Base-by-base conservation (phyloP, 2,113 vertebrate species). In the Orientallactaga bullata region DNA sequence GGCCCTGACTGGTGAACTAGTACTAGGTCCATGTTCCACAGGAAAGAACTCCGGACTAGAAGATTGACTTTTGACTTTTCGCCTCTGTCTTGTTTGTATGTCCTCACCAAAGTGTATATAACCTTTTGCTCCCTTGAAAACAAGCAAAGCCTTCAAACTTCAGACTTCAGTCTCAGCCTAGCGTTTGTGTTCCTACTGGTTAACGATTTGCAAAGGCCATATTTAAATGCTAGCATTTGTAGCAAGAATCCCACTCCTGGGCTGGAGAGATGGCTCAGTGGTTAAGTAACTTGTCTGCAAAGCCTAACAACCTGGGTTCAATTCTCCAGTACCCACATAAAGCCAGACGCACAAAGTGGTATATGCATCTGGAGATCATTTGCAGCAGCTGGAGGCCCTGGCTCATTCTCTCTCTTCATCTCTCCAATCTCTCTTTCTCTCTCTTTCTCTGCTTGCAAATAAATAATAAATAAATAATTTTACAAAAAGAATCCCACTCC, bases 101-200 rank as follows among this genome's bases (percentile, higher is more conserved):
- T 93, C 8, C 96, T 91, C 7, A 2, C n/a, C 74, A 5, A 32
- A 74, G 95, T 94, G 92, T 88, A 55, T 47, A 51, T 97, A 94
- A 95, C 93, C 96, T 96, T 95, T 95, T 17, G 78, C 61, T 89
- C 81, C 81, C 80, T 88, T 77, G 79, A 94, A 95, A 90, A 90
- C 85, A 91, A 94, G 85, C 90, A 86, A 69, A 51, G 73, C 68
- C 73, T 85, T 24, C 90, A 89, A 74, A 92, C 66, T 95, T 85
- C 90, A 92, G 90, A 81, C 80, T 72, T 79, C 90, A 88, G 24
- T 81, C 65, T 16, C 32, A 93, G 91, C 76, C 89, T 42, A 13
- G 28, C 0, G 5, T 39, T 58, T 17, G 1, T 20, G 63, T 47
- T 71, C 42, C 66, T 92, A 76, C 79, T 65, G 82, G 94, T 96